Evolutionary conservation across 2,113 vertebrate genomes (phyloP), one percentile per base, ranked within the genome.

Genomic region (Cynopterus brachyotis): DNA sequence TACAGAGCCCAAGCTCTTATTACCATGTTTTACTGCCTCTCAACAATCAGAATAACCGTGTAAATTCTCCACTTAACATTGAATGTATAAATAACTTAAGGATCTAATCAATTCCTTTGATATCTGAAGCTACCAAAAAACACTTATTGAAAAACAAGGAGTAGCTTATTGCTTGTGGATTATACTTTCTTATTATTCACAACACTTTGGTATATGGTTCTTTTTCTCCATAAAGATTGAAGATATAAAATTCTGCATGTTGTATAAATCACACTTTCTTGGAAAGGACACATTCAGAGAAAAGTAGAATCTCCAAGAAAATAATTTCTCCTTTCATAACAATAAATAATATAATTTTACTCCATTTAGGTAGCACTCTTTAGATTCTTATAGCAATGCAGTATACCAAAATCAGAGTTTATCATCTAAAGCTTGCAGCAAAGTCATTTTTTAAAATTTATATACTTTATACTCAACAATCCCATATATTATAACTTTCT

Each of bases 11-110:
- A 84, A 55, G 15, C 75, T 85, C 78, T 64, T 59, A 30, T 35
- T 66, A 76, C 45, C 40, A 87, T 57, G 88, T 94, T 94, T 92
- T 81, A 87, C 45, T 93, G 70, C 95, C 76, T 97, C 81, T 96
- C 85, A 91, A 91, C 70, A 94, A 91, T 95, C 84, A 96, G 72
- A 97, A 90, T 88, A 96, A 91, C 78, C 95, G 96, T 95, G 89
- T 83, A 92, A 85, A 91, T 89, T 89, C 91, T 95, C 70, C 62
- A 96, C 76, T 98, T 92, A 96, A 96, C 84, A 94, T 88, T 95
- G 55, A 45, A 91, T 83, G 53, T 90, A 92, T 91, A 93, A 96
- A 94, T 90, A 93, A 95, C 24, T 73, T 89, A 95, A 93, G 64
- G 35, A 76, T 64, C 84, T 87, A 95, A 97, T 95, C 75, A 96